Evolutionary conservation across 2,888 invertebrate genomes (phyloP).

Genomic region (Drepanosiphum platanoidis): DNA sequence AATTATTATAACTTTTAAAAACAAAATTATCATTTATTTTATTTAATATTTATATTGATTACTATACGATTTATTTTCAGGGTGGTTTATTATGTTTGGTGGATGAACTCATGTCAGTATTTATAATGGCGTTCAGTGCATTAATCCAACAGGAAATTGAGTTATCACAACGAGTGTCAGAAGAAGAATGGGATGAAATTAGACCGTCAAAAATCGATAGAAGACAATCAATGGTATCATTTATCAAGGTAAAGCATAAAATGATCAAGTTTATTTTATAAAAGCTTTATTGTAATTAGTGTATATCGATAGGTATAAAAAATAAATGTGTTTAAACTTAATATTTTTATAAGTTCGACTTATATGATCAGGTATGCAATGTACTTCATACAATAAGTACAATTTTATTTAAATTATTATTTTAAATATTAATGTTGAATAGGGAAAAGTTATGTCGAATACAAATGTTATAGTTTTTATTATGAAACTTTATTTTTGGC

Average conservation of each 20-base stretch:
- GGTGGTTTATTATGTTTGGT: conserved; percentile 75
- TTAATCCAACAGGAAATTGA: conserved; percentile 78
- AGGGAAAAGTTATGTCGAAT: no score
- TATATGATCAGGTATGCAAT: no score
- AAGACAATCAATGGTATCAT: conserved; percentile 73
- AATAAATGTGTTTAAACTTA: no score
- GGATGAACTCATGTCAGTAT: conserved; percentile 75
- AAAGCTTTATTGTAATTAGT: no score
- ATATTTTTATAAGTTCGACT: no score
- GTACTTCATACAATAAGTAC: no score
- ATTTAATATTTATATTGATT: neutral
- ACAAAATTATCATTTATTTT: neutral
- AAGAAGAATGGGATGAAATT: conserved; percentile 87
- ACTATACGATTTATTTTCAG: conserved; percentile 3
- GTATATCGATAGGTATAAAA: no score
- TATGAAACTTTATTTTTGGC: no score
- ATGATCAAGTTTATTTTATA: no score
- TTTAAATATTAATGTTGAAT: no score
- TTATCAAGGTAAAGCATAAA: conserved; percentile 72
- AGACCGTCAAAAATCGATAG: conserved; percentile 77
- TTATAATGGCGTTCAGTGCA: conserved; percentile 76
- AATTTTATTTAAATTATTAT: no score
- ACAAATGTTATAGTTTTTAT: no score
- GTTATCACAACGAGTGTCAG: conserved; percentile 79
- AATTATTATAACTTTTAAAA: neutral